A percentile compares a stretch with the other conserved stretches of the same genome.
These are phyloP conservation scores for Bufo bufo DNA, from an alignment of 2,113 vertebrate genomes.

Conservation along the genomic window DNA sequence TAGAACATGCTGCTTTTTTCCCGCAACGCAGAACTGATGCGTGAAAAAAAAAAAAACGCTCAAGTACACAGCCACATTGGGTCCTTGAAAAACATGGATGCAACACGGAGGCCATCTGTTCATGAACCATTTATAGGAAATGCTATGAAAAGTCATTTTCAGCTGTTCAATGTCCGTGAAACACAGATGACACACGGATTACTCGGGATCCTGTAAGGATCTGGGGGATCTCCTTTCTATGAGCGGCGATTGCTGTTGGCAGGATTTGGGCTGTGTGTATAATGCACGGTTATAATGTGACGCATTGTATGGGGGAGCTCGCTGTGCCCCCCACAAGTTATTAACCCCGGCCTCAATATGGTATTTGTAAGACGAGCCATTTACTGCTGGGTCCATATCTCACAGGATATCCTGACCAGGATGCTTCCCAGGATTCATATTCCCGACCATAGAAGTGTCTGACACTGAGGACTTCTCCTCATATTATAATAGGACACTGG, in stretches of 20 bases:
- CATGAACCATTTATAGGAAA: too few relatives aligned
- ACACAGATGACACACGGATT: too few relatives aligned
- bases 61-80: too few relatives aligned
- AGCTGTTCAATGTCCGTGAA: too few relatives aligned
- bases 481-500: background rate
- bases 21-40: too few relatives aligned
- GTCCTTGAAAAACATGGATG: too few relatives aligned
- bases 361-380: background rate
- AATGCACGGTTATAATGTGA: background rate
- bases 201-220: background rate
- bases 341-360: background rate
- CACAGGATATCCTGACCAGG: conserved; percentile 31
- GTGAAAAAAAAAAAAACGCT: too few relatives aligned
- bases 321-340: background rate
- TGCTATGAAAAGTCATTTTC: too few relatives aligned
- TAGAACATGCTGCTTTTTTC: too few relatives aligned
- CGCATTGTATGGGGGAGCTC: background rate
- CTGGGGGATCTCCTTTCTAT: background rate
- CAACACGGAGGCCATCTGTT: too few relatives aligned
- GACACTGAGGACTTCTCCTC: background rate
- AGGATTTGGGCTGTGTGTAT: background rate
- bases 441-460: background rate
- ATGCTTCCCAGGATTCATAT: background rate
- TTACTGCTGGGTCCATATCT: background rate
- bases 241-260: background rate